Evolutionary conservation across 1,140 invertebrate genomes (phyloP), one percentile per base, ranked within the genome.

Genomic region (Diploscapter pachys): DNA sequence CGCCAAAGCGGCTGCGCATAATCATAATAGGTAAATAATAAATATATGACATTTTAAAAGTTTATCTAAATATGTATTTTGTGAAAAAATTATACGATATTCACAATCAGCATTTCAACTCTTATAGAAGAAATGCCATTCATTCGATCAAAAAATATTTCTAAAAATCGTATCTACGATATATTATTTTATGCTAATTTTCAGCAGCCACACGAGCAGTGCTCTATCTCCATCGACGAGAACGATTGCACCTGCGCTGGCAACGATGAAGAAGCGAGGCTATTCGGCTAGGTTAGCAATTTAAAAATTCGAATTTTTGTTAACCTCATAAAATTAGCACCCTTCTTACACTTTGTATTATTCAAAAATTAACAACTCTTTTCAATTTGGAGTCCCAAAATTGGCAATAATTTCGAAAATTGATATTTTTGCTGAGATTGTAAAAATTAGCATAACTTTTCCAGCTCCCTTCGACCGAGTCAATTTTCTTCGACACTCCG

Each of bases 51-150:
- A 73, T 57, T 31, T 76, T 69, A 31, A 31, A 31, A 31, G 0
- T 63, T 77, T 73, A 13, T 63, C 73, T 8, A 76, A 73, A 66
- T 75, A 8, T 31, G 63, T 4, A 3, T 49, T 4, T 73, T 75
- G 55, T 48, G 9, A 8, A 48, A 9, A 5, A 48, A 9, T 9
- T 9, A 54, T n/a, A 69, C 51, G 11, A 48, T 59, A 9, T 13
- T 59, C 57, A 13, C 57, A 13, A 13, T 13, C 9, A 59, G 2
- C 9, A 13, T 59, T 59, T 13, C 13, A 9, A 59, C 57, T 59
- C 1, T 59, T 9, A 59, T 59, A 9, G 31, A 5, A 4, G 9
- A 49, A 63, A 5, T 63, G 5, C 0, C 50, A 48, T 4, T 63
- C 31, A 31, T 31, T 31, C 31, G 31, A 31, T 31, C 31, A 31